phyloP scores from a whole-genome alignment of 2,113 vertebrate species.

The Salvelinus sp. region DNA sequence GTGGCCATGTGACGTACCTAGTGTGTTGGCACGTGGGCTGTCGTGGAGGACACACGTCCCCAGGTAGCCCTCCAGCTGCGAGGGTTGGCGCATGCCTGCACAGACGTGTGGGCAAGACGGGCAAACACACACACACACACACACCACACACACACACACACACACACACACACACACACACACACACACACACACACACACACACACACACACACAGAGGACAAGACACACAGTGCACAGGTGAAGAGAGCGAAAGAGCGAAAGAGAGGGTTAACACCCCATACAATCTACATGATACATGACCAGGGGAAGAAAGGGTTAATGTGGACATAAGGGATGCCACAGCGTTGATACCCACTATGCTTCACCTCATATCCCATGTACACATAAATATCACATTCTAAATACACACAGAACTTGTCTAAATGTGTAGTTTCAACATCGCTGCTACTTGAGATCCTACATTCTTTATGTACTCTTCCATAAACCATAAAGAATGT shows the following conservation, averaged over 20 bases:
- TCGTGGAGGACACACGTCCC: conserved; percentile 81
- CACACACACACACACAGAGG: conserved; percentile 24
- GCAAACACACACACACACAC: conserved; percentile 22
- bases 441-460: background rate
- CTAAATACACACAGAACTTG: conserved; percentile 22
- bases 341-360: background rate
- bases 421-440: too few species aligned
- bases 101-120: conserved; percentile 27
- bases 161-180: conserved; percentile 25
- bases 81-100: conserved; percentile 79
- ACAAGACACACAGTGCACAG: conserved; percentile 19
- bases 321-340: conserved; percentile 1
- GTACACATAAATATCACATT: conserved; percentile 39
- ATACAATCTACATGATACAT: conserved; percentile 4
- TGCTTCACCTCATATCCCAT: conserved; percentile 33
- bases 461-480: background rate
- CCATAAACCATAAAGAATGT: background rate
- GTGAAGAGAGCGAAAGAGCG: conserved; percentile 52
- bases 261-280: conserved; percentile 52
- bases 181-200: conserved; percentile 26
- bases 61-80: conserved; percentile 82
- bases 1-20: conserved; percentile 72
- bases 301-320: conserved; percentile 15
- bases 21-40: conserved; percentile 78
- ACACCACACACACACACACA: conserved; percentile 29